Evolutionary conservation across 2,888 invertebrate species (phyloP).

Genomic region (Emmelina monodactyla): DNA sequence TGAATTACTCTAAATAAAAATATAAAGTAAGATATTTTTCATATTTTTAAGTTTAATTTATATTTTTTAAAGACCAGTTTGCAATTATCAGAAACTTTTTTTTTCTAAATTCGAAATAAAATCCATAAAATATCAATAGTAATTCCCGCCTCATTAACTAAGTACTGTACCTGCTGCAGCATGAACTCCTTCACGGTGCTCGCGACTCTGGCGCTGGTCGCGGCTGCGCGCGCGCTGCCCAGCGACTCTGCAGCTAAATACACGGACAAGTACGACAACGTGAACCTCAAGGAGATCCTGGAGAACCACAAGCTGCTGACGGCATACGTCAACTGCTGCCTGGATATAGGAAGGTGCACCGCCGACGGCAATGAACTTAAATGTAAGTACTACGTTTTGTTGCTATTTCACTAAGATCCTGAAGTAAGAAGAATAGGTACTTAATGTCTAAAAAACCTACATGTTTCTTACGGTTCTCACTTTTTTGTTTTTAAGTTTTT

Average conservation of each 20-base stretch:
- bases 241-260: constrained; percentile 40
- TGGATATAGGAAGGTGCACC: constrained; percentile 70
- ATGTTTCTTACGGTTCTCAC: too few relatives aligned
- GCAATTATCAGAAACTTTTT: too few relatives aligned
- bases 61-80: too few relatives aligned
- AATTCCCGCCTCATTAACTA: too few relatives aligned
- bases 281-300: constrained; percentile 73
- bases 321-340: constrained; percentile 71
- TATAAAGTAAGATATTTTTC: too few relatives aligned
- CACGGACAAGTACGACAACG: constrained; percentile 73
- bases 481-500: too few relatives aligned
- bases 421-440: neutral
- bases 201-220: constrained; percentile 25
- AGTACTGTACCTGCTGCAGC: too few relatives aligned
- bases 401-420: neutral
- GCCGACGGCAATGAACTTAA: constrained; percentile 74
- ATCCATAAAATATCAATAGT: too few relatives aligned
- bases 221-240: constrained; percentile 20
- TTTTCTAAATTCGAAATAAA: too few relatives aligned
- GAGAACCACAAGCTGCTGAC: constrained; percentile 70
- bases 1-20: too few relatives aligned
- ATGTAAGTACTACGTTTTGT: constrained; percentile 59
- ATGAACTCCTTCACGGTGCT: constrained; percentile 26
- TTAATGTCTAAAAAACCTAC: too few relatives aligned
- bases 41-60: too few relatives aligned